Conservation (phyloP, 23 tunicate species). For the Trididemnum clinides region DNA sequence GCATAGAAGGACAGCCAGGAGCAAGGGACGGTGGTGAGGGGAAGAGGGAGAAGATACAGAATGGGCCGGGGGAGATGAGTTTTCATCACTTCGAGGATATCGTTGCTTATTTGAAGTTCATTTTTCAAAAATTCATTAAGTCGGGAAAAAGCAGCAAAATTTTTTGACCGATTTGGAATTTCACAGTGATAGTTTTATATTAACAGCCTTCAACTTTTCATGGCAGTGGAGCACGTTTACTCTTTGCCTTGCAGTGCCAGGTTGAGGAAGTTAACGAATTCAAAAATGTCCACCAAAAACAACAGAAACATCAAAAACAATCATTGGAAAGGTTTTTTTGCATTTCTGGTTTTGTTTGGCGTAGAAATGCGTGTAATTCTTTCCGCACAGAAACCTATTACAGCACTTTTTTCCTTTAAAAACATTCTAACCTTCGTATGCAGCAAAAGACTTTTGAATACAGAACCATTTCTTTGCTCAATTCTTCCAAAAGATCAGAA, state of each 20-base stretch:
- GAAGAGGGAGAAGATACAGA: not conserved
- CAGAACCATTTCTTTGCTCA: too few relatives aligned
- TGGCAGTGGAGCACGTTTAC: not conserved
- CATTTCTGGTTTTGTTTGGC: too few relatives aligned
- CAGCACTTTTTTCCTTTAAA: not conserved
- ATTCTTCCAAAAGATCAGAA: not conserved
- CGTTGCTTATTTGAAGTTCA: too few relatives aligned
- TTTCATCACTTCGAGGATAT: too few relatives aligned
- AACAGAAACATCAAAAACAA: not conserved
- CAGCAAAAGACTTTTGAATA: too few relatives aligned
- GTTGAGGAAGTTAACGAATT: not conserved
- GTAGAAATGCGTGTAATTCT: too few relatives aligned
- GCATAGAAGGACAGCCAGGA: too few relatives aligned
- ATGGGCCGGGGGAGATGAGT: not conserved
- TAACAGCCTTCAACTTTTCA: constrained; percentile 1
- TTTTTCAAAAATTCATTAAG: too few relatives aligned
- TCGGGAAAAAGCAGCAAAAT: not conserved
- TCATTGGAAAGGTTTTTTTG: not conserved
- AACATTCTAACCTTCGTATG: not conserved
- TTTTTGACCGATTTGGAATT: not conserved
- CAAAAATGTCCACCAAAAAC: constrained; percentile 6
- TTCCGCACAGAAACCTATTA: not conserved
- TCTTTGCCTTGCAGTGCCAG: not conserved
- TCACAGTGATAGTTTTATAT: not conserved
- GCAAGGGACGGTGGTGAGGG: too few relatives aligned